phyloP scores from a whole-genome alignment of 1,140 invertebrate genomes.

The Trachymyrmex septentrionalis region DNA sequence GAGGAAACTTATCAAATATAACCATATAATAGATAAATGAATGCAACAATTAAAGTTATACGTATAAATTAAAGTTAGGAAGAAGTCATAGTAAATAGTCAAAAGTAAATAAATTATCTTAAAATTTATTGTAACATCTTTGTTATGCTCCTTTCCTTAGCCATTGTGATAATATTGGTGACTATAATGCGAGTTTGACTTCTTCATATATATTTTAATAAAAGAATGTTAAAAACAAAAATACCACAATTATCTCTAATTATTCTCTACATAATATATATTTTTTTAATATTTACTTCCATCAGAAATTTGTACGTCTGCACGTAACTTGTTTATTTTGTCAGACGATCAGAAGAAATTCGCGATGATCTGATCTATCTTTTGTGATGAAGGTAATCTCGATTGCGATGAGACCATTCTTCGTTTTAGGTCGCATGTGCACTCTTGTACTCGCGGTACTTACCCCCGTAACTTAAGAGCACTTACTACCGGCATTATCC shows the following conservation, averaged over 20 bases:
- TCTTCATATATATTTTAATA: no score
- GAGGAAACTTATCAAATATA: no score
- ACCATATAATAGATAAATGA: no score
- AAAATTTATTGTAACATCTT: no score
- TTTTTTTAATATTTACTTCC: background rate
- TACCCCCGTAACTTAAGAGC: conserved; percentile 60
- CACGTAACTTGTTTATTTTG: background rate
- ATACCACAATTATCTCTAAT: background rate
- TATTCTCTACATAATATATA: background rate
- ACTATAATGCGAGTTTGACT: no score
- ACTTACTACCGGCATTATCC: conserved; percentile 73
- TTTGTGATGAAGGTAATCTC: conserved; percentile 3
- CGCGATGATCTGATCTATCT: background rate
- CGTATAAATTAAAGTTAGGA: no score
- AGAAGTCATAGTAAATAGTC: no score
- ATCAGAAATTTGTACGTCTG: background rate
- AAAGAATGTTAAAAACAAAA: background rate
- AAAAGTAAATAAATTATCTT: no score
- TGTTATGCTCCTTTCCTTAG: no score
- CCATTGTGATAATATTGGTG: no score
- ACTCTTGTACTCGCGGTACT: conserved; percentile 21
- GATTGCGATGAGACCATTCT: conserved; percentile 13
- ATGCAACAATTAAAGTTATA: no score
- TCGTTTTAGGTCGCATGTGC: conserved; percentile 71
- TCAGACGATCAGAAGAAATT: background rate